These are phyloP conservation scores for Thomomys bottae DNA, from an alignment of 2,113 vertebrate genomes.

Conservation along the genomic window DNA sequence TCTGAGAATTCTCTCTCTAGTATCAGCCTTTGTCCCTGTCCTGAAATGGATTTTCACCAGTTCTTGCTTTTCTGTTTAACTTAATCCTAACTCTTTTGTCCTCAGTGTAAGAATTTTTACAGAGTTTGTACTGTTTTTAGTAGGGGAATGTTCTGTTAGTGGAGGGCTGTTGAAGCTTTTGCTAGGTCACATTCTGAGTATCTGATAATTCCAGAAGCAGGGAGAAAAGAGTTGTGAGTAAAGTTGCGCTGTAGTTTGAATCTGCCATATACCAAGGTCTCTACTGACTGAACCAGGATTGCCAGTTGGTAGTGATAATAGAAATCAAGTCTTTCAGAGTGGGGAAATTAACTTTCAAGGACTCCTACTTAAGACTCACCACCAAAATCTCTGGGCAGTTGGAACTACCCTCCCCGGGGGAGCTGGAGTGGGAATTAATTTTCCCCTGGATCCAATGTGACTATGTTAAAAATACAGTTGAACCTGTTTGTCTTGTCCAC, in stretches of 20 bases:
- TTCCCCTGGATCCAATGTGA: slow-evolving; percentile 34
- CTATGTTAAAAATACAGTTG: slow-evolving; percentile 60
- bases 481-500: slow-evolving; percentile 62
- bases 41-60: slow-evolving; percentile 27
- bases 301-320: slow-evolving; percentile 65
- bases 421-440: slow-evolving; percentile 51
- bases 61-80: slow-evolving; percentile 54
- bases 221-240: slow-evolving; percentile 60
- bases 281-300: slow-evolving; percentile 60
- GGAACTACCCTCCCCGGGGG: slow-evolving; percentile 58
- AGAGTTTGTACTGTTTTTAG: slow-evolving; percentile 51
- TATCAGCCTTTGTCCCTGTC: slow-evolving; percentile 17
- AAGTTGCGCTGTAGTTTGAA: slow-evolving; percentile 66
- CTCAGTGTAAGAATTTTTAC: not conserved
- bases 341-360: slow-evolving; percentile 55
- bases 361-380: slow-evolving; percentile 52
- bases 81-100: not conserved
- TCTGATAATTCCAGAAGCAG: slow-evolving; percentile 77
- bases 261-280: slow-evolving; percentile 70
- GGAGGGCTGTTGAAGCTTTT: slow-evolving; percentile 15
- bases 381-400: slow-evolving; percentile 6
- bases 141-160: not conserved
- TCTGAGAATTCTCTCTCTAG: slow-evolving; percentile 2
- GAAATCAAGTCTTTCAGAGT: slow-evolving; percentile 53
- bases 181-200: slow-evolving; percentile 50